Conservation (phyloP, 2,888 invertebrate species). For the Cylloceria caligata region DNA sequence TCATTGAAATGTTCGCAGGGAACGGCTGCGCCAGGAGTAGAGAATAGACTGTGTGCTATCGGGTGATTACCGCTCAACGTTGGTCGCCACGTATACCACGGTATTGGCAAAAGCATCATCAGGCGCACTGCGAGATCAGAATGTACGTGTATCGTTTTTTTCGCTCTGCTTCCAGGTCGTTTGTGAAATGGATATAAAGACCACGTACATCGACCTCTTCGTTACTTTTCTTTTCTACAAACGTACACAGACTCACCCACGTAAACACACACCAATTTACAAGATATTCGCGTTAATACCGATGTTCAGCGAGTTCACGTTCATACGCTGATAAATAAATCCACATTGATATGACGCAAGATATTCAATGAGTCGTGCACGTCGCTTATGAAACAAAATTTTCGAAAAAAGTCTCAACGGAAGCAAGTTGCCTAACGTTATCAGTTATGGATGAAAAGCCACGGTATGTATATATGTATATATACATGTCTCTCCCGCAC, state of each 20-base stretch:
- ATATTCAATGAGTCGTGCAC: constrained; percentile 27
- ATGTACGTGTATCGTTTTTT: constrained; percentile 51
- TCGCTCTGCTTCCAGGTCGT: constrained; percentile 10
- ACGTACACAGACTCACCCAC: background rate
- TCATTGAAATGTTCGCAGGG: constrained; percentile 60
- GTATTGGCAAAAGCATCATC: constrained; percentile 48
- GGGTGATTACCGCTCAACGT: constrained; percentile 62
- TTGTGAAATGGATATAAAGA: constrained; percentile 30
- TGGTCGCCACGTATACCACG: constrained; percentile 3
- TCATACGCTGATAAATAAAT: constrained; percentile 52
- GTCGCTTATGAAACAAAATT: constrained; percentile 50
- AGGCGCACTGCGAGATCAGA: constrained; percentile 24
- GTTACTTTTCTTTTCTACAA: background rate
- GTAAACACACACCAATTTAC: background rate
- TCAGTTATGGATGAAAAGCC: constrained; percentile 37
- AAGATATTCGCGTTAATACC: background rate
- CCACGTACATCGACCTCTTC: background rate
- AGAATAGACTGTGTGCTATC: constrained; percentile 28
- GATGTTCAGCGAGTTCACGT: too few species aligned
- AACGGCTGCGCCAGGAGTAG: constrained; percentile 44
- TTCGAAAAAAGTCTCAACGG: constrained; percentile 34
- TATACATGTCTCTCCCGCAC: constrained; percentile 43
- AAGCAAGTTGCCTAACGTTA: constrained; percentile 38
- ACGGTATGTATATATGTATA: too few species aligned
- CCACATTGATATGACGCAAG: constrained; percentile 25